A percentile compares a stretch with the other conserved stretches of the same genome.
These are phyloP conservation scores for Cephalotes varians DNA, from an alignment of 2,888 invertebrate genomes.

Conservation along the genomic window DNA sequence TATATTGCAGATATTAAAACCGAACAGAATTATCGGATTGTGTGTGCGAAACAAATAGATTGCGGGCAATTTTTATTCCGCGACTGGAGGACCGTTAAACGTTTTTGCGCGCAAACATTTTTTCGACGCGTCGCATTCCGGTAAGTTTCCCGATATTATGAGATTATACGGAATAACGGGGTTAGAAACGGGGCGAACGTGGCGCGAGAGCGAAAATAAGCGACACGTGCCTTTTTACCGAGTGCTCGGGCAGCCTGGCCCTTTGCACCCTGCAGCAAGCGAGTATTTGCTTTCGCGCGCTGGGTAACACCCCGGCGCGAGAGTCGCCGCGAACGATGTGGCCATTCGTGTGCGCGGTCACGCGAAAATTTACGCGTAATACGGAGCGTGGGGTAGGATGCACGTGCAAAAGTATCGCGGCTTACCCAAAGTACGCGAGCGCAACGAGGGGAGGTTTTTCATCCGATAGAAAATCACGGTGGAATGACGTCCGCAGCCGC, in stretches of 20 bases:
- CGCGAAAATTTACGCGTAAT: conserved; percentile 59
- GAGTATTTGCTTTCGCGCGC: conserved; percentile 27
- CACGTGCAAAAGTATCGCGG: conserved; percentile 23
- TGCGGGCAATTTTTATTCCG: conserved; percentile 21
- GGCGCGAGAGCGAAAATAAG: conserved; percentile 21
- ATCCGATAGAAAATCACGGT: background rate
- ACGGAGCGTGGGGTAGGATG: conserved; percentile 42
- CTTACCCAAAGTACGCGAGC: background rate
- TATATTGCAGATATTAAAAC: conserved; percentile 32
- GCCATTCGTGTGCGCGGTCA: conserved; percentile 60
- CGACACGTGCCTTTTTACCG: conserved; percentile 43
- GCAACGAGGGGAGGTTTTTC: background rate
- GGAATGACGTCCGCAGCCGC: background rate
- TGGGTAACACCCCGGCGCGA: conserved; percentile 7
- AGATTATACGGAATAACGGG: conserved; percentile 33
- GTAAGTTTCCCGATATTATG: background rate
- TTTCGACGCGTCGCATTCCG: background rate
- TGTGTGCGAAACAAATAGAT: conserved; percentile 7
- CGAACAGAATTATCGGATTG: background rate
- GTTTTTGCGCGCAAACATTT: background rate
- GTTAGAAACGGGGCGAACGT: conserved; percentile 7
- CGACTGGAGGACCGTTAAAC: background rate
- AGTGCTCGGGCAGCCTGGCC: background rate
- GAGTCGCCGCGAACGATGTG: conserved; percentile 21
- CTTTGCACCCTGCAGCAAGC: background rate